phyloP scores from a whole-genome alignment of 2,888 invertebrate genomes.

The Bellardia bayeri region DNA sequence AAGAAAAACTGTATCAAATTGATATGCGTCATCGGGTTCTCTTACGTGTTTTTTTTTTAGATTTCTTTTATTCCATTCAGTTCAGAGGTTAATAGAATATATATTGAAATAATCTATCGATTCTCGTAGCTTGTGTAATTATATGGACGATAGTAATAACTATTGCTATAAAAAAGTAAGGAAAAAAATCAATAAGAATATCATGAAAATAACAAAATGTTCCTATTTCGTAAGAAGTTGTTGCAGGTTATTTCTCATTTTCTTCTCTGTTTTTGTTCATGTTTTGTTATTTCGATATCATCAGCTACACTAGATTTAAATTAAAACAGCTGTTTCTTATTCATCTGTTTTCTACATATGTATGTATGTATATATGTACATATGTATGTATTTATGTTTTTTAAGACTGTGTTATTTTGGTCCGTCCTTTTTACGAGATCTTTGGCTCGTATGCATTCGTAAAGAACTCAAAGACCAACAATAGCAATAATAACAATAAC shows the following conservation, averaged over 20 bases:
- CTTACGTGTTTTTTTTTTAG: constrained; percentile 1
- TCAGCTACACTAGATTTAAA: constrained; percentile 5
- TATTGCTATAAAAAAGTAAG: background rate
- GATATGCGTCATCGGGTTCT: constrained; percentile 13
- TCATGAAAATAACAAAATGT: background rate
- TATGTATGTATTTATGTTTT: background rate
- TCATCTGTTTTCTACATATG: background rate
- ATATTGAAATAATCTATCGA: constrained; percentile 40
- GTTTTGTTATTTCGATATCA: background rate
- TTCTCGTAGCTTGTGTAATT: constrained; percentile 4
- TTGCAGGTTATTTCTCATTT: background rate
- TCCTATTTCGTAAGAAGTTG: background rate
- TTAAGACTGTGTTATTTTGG: background rate
- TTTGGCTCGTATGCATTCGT: constrained; percentile 21
- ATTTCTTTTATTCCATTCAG: background rate
- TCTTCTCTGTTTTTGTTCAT: background rate
- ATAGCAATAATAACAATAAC: background rate
- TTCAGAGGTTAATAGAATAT: constrained; percentile 49
- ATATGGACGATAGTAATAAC: background rate
- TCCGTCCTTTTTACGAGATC: constrained; percentile 23
- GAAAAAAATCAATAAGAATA: background rate
- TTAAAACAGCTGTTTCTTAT: constrained; percentile 29
- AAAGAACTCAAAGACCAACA: background rate
- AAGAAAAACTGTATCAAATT: constrained; percentile 1
- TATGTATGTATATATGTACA: too few species aligned